Evolutionary conservation across 2,113 vertebrate genomes (phyloP).

Genomic region (Cardinalis cardinalis): DNA sequence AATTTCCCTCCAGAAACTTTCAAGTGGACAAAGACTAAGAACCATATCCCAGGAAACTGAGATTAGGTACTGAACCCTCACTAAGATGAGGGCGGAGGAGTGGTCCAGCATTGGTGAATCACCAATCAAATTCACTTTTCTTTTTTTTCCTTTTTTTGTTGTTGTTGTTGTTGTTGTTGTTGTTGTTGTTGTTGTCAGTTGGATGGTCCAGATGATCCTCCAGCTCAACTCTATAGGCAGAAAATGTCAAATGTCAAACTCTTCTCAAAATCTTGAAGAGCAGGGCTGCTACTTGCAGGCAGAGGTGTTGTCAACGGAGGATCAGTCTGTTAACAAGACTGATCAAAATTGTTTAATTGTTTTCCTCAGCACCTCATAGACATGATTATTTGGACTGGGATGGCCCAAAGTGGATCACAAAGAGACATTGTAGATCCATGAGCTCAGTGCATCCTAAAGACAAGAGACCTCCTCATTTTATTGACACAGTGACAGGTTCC

Average conservation of each 20-base stretch:
- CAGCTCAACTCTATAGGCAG: neutral
- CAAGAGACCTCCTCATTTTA: neutral
- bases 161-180: neutral
- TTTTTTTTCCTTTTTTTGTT: neutral
- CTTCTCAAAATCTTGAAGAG: neutral
- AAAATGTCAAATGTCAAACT: neutral
- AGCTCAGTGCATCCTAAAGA: neutral
- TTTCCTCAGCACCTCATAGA: neutral
- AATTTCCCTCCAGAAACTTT: neutral
- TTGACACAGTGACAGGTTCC: neutral
- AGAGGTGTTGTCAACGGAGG: neutral
- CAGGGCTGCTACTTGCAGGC: fast-evolving
- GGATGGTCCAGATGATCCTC: neutral
- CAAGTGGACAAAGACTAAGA: neutral
- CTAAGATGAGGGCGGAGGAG: neutral
- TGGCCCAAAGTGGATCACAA: fast-evolving
- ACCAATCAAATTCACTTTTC: neutral
- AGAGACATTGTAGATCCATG: neutral
- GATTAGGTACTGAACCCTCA: neutral
- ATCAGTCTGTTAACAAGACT: neutral
- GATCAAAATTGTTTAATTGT: neutral
- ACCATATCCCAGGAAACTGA: neutral
- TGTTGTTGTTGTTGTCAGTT: neutral
- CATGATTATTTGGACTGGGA: neutral
- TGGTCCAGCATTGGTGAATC: neutral